phyloP scores from a whole-genome alignment of 2,888 invertebrate genomes.

The Sussaba pulchella region DNA sequence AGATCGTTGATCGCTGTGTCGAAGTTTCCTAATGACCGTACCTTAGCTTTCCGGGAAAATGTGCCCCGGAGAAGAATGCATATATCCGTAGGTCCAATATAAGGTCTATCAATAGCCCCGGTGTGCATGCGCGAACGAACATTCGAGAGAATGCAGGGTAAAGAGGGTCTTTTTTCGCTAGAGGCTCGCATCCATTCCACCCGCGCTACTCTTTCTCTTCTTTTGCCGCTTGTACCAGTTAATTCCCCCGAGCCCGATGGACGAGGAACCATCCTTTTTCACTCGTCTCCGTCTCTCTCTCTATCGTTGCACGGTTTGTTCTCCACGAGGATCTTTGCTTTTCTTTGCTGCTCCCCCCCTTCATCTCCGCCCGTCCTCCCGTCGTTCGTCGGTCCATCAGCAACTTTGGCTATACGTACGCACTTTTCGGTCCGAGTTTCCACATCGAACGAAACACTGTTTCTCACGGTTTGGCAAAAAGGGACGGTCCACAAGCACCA shows the following conservation, averaged over 20 bases:
- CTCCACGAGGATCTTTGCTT: slow-evolving; percentile 36
- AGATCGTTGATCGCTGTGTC: slow-evolving; percentile 38
- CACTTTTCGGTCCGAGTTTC: slow-evolving; percentile 30
- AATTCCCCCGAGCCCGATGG: slow-evolving; percentile 69
- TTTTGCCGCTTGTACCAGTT: slow-evolving; percentile 63
- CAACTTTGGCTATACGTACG: slow-evolving; percentile 35
- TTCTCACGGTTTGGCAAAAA: slow-evolving; percentile 80
- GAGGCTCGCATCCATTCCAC: slow-evolving; percentile 60
- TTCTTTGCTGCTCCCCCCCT: slow-evolving; percentile 26
- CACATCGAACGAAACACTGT: slow-evolving; percentile 71
- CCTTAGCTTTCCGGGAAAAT: slow-evolving; percentile 54
- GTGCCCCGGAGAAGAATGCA: slow-evolving; percentile 8
- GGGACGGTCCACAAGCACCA: slow-evolving; percentile 74
- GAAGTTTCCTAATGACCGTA: slow-evolving; percentile 68
- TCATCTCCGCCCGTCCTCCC: slow-evolving; percentile 46
- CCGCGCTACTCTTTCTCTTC: slow-evolving; percentile 57
- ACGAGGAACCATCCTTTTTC: slow-evolving; percentile 41
- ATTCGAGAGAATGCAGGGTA: slow-evolving; percentile 66
- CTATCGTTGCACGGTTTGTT: slow-evolving; percentile 50
- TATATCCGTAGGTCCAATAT: slow-evolving; percentile 61
- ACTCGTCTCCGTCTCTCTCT: slow-evolving; percentile 29
- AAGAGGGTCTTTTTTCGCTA: slow-evolving; percentile 61
- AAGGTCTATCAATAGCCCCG: slow-evolving; percentile 56
- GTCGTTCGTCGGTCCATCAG: slow-evolving; percentile 45
- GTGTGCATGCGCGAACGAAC: slow-evolving; percentile 70